Evolutionary conservation across 1,140 invertebrate genomes (phyloP).

Genomic region (Andricus grossulariae): DNA sequence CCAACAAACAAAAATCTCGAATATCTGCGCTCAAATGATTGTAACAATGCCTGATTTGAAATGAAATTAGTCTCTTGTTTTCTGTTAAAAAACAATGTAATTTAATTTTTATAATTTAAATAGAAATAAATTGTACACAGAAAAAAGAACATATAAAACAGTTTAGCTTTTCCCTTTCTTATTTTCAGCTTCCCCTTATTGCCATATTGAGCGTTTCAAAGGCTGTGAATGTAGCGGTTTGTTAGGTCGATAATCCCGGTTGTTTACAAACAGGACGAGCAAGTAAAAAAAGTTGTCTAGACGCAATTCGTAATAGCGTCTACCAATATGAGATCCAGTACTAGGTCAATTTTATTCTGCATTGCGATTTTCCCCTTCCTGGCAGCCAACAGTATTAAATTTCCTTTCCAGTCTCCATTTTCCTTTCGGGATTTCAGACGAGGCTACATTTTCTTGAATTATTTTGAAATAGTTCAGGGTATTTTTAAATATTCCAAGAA

Average conservation of each 20-base stretch:
- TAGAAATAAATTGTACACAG: too few species aligned
- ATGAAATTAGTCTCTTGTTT: too few species aligned
- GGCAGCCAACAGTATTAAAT: background rate
- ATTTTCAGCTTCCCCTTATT: background rate
- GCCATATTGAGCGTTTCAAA: background rate
- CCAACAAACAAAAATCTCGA: too few species aligned
- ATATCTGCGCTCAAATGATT: too few species aligned
- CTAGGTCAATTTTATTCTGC: constrained; percentile 1
- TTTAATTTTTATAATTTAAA: too few species aligned
- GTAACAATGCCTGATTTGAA: too few species aligned
- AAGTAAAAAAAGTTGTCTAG: constrained; percentile 20
- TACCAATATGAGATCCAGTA: background rate
- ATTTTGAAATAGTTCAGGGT: too few species aligned
- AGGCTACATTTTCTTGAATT: too few species aligned
- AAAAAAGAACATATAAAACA: too few species aligned
- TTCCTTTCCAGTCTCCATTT: background rate
- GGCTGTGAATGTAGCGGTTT: background rate
- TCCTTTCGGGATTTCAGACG: background rate
- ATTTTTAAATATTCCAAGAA: too few species aligned
- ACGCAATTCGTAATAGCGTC: constrained; percentile 7
- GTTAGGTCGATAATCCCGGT: constrained; percentile 3
- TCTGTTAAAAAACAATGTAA: too few species aligned
- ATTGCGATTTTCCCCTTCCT: background rate
- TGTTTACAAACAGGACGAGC: constrained; percentile 13
- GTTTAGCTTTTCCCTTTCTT: background rate